Evolutionary conservation across 2,113 vertebrate species (phyloP).

Genomic region (Promerops cafer): DNA sequence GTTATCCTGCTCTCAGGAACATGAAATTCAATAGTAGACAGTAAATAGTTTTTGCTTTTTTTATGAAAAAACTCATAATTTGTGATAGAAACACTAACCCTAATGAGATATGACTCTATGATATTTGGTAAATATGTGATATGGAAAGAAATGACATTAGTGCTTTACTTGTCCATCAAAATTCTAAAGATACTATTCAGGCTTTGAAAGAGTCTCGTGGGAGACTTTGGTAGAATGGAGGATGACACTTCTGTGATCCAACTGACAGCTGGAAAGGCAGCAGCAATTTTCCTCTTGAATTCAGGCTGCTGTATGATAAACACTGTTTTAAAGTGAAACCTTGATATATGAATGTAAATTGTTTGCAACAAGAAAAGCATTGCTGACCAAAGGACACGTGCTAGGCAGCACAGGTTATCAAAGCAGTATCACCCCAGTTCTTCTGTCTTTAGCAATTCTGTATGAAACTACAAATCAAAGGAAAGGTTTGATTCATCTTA

Average conservation of each 20-base stretch:
- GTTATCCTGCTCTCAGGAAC: not conserved
- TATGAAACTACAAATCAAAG: not conserved
- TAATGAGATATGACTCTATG: not conserved
- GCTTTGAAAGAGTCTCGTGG: not conserved
- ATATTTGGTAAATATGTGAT: not conserved
- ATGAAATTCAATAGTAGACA: not conserved
- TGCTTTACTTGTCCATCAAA: not conserved
- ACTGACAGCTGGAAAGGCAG: slow-evolving; percentile 7
- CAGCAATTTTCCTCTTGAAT: not conserved
- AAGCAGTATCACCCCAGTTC: not conserved
- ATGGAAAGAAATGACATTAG: not conserved
- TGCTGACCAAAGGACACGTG: not conserved
- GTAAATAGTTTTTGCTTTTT: not conserved
- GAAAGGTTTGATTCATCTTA: not conserved
- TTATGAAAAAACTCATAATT: not conserved
- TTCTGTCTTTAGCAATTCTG: not conserved
- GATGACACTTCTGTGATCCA: not conserved
- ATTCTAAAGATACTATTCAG: not conserved
- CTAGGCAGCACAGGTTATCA: not conserved
- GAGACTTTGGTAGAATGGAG: not conserved
- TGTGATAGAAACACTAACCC: not conserved
- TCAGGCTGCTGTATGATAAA: not conserved
- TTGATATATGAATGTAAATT: not conserved
- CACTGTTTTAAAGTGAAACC: not conserved
- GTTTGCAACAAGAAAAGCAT: not conserved